Evolutionary conservation across 2,113 vertebrate species (phyloP), one percentile per base, ranked within the genome.

Genomic region (Sceloporus tristichus): DNA sequence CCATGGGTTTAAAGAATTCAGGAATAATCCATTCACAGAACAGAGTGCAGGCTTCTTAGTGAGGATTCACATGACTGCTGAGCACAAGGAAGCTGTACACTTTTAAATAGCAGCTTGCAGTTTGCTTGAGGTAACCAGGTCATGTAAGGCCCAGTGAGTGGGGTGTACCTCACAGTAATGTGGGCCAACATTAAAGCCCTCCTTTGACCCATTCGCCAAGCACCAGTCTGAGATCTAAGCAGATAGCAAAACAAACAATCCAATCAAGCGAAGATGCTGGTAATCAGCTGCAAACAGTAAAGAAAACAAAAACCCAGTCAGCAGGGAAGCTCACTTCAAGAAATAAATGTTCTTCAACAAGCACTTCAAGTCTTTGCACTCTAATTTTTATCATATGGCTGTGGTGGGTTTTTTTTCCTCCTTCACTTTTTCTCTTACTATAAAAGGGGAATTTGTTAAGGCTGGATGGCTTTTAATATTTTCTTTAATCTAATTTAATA

Each of bases 11-110:
- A 71, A 93, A 84, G 90, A 91, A 93, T 91, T 91, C 87, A 87
- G 78, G 90, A 82, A 94, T 85, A 78, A 86, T 76, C 79, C 40
- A 75, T 92, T 93, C 74, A 71, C 29, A 91, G 91, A 86, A 87
- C 86, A 87, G 90, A 78, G 91, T 92, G 89, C 87, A 92, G 90
- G 93, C 92, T 89, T 92, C 82, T 83, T 82, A 48, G 4, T 83
- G 90, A 91, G 90, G 91, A 21, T 77, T 75, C 86, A 82, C 79
- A 88, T 66, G 71, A 76, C 70, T 11, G 56, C 13, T 88, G 29
- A 76, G 53, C 48, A 38, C 59, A 76, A 38, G 29, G 81, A 25
- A 19, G 73, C n/a, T n/a, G 29, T 56, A 38, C 3, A 48, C 34
- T 87, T 82, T 79, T 40, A 81, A 81, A 81, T 29, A 74, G 25